Evolutionary conservation across 2,888 invertebrate species (phyloP).

Genomic region (Drosophila algonquin): DNA sequence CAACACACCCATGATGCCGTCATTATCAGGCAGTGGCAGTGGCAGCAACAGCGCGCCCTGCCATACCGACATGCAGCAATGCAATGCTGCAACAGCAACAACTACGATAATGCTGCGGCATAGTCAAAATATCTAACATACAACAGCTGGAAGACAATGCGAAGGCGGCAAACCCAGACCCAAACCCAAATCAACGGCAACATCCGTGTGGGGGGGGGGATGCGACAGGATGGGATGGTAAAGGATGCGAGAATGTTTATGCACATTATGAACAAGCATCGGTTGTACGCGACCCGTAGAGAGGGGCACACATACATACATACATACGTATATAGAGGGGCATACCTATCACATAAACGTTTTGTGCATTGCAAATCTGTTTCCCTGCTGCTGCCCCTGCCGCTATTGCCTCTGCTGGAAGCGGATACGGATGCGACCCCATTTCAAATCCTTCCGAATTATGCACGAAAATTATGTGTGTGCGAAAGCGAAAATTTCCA

Average conservation of each 20-base stretch:
- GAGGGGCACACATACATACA: conserved; percentile 9
- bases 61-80: conserved; percentile 59
- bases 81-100: conserved; percentile 42
- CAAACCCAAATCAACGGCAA: conserved; percentile 68
- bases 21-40: conserved; percentile 60
- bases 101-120: conserved; percentile 28
- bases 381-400: conserved; percentile 32
- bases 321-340: neutral
- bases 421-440: conserved; percentile 47
- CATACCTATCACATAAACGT: conserved; percentile 47
- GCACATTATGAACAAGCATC: conserved; percentile 75
- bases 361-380: conserved; percentile 66
- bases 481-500: conserved; percentile 72
- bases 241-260: conserved; percentile 73
- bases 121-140: conserved; percentile 69
- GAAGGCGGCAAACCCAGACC: conserved; percentile 48
- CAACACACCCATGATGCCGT: conserved; percentile 23
- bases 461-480: conserved; percentile 70
- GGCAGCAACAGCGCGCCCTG: conserved; percentile 54
- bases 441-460: conserved; percentile 63
- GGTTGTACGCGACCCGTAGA: conserved; percentile 14
- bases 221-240: neutral
- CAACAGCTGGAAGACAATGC: conserved; percentile 72
- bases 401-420: neutral
- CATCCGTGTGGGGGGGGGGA: conserved; percentile 44